Conservation (phyloP, 2,113 vertebrate genomes). For the Pimephales promelas region DNA sequence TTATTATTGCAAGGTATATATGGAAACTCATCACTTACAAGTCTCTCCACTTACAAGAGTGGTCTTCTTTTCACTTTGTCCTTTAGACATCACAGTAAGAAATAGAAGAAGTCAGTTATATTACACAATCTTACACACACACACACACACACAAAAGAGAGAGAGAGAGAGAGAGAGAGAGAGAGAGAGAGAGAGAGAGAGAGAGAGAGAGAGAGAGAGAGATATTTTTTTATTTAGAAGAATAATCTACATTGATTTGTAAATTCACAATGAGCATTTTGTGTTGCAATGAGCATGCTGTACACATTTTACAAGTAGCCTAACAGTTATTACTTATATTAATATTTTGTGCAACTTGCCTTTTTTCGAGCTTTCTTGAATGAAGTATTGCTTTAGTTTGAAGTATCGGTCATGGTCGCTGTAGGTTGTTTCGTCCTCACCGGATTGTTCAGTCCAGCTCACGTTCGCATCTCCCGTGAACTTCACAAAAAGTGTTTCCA, state of each 20-base stretch:
- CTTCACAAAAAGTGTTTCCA: constrained; percentile 69
- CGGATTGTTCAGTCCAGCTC: constrained; percentile 54
- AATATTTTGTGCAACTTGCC: constrained; percentile 42
- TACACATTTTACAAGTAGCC: too few species aligned
- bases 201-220: too few species aligned
- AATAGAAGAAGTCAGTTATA: not conserved
- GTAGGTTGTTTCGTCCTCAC: constrained; percentile 36
- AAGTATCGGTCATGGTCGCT: constrained; percentile 65
- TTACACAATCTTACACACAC: too few species aligned
- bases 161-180: too few species aligned
- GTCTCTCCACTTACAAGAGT: constrained; percentile 41
- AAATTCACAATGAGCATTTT: too few species aligned
- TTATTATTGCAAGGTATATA: not conserved
- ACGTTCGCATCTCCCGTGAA: constrained; percentile 68
- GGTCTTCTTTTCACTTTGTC: constrained; percentile 10
- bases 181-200: too few species aligned
- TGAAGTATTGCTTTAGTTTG: constrained; percentile 71
- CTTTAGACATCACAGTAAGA: constrained; percentile 50
- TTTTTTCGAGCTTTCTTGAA: constrained; percentile 40
- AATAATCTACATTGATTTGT: too few species aligned
- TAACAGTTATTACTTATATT: too few species aligned
- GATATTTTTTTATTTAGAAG: too few species aligned
- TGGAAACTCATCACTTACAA: constrained; percentile 35
- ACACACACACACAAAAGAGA: too few species aligned
- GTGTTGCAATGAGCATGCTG: too few species aligned